Percentiles rank a stretch among this genome's conserved stretches.
Evolutionary conservation across 2,888 invertebrate genomes (phyloP).

Genomic region (Lasioglossum lativentre): DNA sequence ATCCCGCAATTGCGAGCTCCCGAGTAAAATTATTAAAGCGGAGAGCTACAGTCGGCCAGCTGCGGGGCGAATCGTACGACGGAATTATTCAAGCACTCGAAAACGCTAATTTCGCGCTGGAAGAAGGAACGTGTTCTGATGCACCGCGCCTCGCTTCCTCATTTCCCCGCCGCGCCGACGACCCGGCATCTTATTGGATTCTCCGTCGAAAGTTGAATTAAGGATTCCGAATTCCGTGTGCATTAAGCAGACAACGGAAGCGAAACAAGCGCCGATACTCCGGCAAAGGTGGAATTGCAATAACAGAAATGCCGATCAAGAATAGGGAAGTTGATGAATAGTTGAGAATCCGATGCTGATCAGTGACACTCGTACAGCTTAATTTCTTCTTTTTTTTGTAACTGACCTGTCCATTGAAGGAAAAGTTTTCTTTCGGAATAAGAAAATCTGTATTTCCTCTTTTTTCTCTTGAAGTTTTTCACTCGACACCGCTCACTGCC

Average conservation of each 20-base stretch:
- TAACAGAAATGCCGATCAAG: not conserved
- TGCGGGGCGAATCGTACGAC: conserved; percentile 32
- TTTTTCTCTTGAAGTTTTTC: too few species aligned
- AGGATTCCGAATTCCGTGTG: conserved; percentile 53
- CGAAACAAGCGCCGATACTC: not conserved
- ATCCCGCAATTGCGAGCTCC: conserved; percentile 54
- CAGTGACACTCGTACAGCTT: too few species aligned
- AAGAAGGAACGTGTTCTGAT: conserved; percentile 38
- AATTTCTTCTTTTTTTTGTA: too few species aligned
- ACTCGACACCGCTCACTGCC: too few species aligned
- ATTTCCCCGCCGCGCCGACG: conserved; percentile 29
- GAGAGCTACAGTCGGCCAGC: conserved; percentile 31
- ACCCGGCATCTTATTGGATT: conserved; percentile 63
- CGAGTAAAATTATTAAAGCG: conserved; percentile 66
- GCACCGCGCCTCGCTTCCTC: conserved; percentile 31
- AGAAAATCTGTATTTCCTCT: too few species aligned
- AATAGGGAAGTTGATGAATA: not conserved
- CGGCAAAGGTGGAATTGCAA: not conserved
- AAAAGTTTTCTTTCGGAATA: too few species aligned
- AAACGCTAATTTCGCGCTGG: conserved; percentile 71
- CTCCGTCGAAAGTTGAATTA: conserved; percentile 60
- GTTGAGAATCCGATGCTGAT: too few species aligned
- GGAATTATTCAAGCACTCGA: conserved; percentile 70
- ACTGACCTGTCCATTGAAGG: too few species aligned
- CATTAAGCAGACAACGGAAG: conserved; percentile 23